These are phyloP conservation scores for Zaprionus lineosus DNA, from an alignment of 2,888 invertebrate species.

Conservation along the genomic window DNA sequence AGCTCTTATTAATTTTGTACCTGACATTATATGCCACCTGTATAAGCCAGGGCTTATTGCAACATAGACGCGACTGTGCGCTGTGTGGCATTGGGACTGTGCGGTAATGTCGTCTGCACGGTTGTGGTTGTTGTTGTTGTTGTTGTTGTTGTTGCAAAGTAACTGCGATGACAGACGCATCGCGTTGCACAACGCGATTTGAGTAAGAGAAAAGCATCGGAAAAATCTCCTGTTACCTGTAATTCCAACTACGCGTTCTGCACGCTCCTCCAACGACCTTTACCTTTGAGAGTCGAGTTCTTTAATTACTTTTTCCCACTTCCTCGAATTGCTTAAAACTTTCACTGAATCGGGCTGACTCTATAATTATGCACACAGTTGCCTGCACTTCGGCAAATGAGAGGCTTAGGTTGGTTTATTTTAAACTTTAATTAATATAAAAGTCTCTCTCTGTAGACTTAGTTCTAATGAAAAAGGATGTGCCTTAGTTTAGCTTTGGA, in stretches of 20 bases:
- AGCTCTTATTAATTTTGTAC: conserved; percentile 43
- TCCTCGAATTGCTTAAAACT: no score
- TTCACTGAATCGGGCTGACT: no score
- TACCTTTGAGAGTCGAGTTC: neutral
- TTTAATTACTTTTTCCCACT: no score
- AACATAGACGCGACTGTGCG: conserved; percentile 32
- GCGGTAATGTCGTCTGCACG: conserved; percentile 17
- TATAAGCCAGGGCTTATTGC: conserved; percentile 25
- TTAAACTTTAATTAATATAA: no score
- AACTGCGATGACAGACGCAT: conserved; percentile 15
- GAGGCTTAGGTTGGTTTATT: no score
- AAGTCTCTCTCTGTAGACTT: no score
- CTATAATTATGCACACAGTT: no score
- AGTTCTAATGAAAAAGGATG: no score
- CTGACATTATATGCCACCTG: conserved; percentile 23
- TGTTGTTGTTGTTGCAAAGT: conserved; percentile 10
- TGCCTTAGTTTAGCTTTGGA: no score
- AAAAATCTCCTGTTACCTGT: neutral
- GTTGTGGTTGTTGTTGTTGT: conserved; percentile 16
- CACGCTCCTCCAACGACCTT: neutral
- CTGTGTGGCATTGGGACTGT: conserved; percentile 8
- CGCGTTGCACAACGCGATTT: conserved; percentile 24
- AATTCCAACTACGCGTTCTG: neutral
- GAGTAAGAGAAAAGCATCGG: neutral
- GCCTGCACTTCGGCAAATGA: no score